Percentiles rank a stretch among this genome's conserved stretches.
Evolutionary conservation across 2,797 vertebrate species (phyloP).

Genomic region (Anas bahamensis): DNA sequence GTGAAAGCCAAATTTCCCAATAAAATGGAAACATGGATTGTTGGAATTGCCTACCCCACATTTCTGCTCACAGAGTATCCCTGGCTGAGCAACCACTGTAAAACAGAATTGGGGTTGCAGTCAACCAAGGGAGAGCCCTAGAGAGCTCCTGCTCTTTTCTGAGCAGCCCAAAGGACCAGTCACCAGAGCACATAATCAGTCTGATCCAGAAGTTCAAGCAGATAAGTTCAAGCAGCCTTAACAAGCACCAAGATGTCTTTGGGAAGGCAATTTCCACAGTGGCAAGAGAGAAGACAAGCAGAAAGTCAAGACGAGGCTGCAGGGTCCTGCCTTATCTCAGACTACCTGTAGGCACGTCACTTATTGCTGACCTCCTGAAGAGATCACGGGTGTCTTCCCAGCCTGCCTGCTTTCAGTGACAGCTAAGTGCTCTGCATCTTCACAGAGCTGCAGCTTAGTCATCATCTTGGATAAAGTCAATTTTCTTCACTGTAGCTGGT

Average conservation of each 20-base stretch:
- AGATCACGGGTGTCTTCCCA: neutral
- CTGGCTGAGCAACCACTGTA: neutral
- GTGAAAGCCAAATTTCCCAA: neutral
- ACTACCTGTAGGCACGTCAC: neutral
- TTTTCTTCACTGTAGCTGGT: neutral
- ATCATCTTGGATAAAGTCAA: neutral
- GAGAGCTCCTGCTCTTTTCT: neutral
- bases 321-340: neutral
- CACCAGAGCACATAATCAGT: neutral
- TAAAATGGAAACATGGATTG: neutral
- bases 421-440: neutral
- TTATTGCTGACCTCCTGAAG: neutral
- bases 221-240: neutral
- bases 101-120: neutral
- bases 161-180: neutral
- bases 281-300: neutral
- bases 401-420: neutral
- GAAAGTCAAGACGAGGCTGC: neutral
- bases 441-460: neutral
- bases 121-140: neutral
- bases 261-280: neutral
- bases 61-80: neutral
- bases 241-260: neutral
- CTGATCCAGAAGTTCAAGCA: neutral
- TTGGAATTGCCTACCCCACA: neutral